Evolutionary conservation across 2,113 vertebrate genomes (phyloP).

Genomic region (Micromys minutus): DNA sequence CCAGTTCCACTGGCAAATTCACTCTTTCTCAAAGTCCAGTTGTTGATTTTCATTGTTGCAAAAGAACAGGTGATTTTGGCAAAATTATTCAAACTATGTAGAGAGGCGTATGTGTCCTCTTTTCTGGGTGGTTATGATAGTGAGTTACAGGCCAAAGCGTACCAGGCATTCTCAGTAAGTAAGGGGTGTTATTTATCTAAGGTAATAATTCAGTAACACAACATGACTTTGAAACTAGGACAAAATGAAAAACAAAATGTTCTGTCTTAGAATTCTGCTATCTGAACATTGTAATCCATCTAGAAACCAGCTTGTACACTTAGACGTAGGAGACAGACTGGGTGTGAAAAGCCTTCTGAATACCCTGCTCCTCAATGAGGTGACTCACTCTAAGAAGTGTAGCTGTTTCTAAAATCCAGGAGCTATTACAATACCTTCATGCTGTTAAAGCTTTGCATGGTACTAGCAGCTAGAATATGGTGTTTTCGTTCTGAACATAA

Average conservation of each 20-base stretch:
- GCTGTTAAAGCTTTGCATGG: neutral
- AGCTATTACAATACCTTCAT: neutral
- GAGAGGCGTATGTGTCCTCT: neutral
- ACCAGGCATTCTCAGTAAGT: conserved; percentile 44
- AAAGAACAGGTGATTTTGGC: neutral
- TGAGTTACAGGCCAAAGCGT: conserved; percentile 12
- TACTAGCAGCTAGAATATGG: neutral
- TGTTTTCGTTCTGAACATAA: neutral
- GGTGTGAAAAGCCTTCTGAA: neutral
- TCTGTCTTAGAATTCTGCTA: conserved; percentile 28
- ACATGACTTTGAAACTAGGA: conserved; percentile 37
- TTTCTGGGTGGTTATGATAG: conserved; percentile 40
- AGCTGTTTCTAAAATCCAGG: neutral
- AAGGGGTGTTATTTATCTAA: conserved; percentile 61
- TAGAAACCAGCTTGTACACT: neutral
- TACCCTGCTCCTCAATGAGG: neutral
- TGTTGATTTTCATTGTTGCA: neutral
- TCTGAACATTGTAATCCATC: neutral
- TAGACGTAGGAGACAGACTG: neutral
- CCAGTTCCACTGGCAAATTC: neutral
- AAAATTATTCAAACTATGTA: conserved; percentile 1
- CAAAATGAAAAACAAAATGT: conserved; percentile 43
- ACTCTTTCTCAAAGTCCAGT: conserved; percentile 7
- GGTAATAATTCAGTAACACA: conserved; percentile 48
- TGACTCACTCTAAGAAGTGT: neutral